Evolutionary conservation across 2,888 invertebrate genomes (phyloP).

Genomic region (Xestia ashworthii): DNA sequence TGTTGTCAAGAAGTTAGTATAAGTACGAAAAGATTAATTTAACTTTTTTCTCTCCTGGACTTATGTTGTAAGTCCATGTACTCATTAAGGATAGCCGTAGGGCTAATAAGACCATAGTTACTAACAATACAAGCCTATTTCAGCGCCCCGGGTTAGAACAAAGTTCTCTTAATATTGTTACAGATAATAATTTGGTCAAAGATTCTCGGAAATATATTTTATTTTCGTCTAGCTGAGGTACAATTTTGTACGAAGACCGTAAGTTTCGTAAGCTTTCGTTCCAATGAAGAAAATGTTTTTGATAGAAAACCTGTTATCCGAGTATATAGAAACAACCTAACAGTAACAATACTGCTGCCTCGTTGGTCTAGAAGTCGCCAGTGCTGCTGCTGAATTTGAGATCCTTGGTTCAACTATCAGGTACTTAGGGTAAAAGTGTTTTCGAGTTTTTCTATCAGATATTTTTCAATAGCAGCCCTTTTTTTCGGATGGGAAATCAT

Average conservation of each 20-base stretch:
- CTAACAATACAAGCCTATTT: not conserved
- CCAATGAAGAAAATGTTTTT: not conserved
- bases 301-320: not conserved
- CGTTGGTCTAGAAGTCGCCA: not conserved
- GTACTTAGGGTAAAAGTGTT: not conserved
- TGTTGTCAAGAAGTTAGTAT: not conserved
- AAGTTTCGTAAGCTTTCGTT: not conserved
- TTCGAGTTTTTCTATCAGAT: not conserved
- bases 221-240: not conserved
- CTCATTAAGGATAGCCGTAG: not conserved
- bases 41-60: not conserved
- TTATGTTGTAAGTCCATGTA: not conserved
- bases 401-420: not conserved
- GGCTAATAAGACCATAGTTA: not conserved
- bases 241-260: not conserved
- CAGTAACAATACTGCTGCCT: not conserved
- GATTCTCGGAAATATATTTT: conserved; percentile 2
- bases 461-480: not conserved
- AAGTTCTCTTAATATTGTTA: not conserved
- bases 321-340: not conserved
- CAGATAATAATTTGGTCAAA: conserved; percentile 3
- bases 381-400: not conserved
- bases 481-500: too few species aligned
- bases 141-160: not conserved
- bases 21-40: not conserved